phyloP scores from a whole-genome alignment of 2,888 invertebrate species.

The Chrysolina haemoptera region DNA sequence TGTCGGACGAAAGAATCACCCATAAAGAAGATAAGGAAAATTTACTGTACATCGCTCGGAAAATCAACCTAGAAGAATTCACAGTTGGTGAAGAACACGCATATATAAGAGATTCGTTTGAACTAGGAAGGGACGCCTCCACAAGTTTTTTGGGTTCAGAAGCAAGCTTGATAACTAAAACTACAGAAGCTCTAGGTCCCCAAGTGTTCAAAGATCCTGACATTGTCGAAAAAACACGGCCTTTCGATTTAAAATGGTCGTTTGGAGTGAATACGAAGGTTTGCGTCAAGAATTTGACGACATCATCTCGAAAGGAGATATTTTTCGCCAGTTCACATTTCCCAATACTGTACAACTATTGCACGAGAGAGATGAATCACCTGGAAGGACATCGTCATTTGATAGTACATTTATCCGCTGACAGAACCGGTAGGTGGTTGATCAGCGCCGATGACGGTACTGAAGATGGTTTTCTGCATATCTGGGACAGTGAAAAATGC shows the following conservation, averaged over 20 bases:
- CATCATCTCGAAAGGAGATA: conserved; percentile 70
- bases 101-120: conserved; percentile 40
- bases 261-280: conserved; percentile 76
- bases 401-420: conserved; percentile 71
- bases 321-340: conserved; percentile 79
- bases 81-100: conserved; percentile 46
- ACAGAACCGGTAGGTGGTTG: conserved; percentile 73
- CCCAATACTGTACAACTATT: conserved; percentile 77
- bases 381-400: conserved; percentile 78
- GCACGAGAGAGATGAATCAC: conserved; percentile 73
- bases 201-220: conserved; percentile 48
- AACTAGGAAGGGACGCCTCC: conserved; percentile 25
- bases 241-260: conserved; percentile 74
- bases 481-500: conserved; percentile 72
- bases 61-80: conserved; percentile 52
- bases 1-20: conserved; percentile 56
- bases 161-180: conserved; percentile 10
- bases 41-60: conserved; percentile 53
- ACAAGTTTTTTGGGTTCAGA: conserved; percentile 28
- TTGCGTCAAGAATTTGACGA: conserved; percentile 74
- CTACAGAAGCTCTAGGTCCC: conserved; percentile 38
- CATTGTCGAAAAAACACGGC: conserved; percentile 50
- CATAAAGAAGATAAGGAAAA: conserved; percentile 55
- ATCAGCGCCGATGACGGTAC: conserved; percentile 73
- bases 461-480: conserved; percentile 72